phyloP scores from a whole-genome alignment of 2,888 invertebrate genomes.

The Anaspis maculata region DNA sequence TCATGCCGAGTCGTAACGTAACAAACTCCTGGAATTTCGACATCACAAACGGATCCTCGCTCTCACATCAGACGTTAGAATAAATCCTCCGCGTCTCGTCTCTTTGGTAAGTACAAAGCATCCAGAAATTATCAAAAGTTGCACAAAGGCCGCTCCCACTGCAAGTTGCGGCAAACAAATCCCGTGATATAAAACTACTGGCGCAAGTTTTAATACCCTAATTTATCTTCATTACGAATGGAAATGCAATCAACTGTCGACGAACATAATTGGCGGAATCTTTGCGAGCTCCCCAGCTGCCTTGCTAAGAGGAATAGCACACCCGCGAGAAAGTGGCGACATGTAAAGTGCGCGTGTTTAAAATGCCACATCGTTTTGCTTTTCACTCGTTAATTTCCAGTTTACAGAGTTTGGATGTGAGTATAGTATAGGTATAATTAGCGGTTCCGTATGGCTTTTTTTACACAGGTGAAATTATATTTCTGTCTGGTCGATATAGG shows the following conservation, averaged over 20 bases:
- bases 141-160: conserved; percentile 22
- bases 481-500: neutral
- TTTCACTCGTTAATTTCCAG: neutral
- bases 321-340: conserved; percentile 14
- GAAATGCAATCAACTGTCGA: conserved; percentile 32
- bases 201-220: conserved; percentile 26
- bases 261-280: conserved; percentile 26
- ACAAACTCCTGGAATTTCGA: no score
- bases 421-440: no score
- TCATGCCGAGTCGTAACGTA: no score
- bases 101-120: no score
- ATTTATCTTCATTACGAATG: conserved; percentile 34
- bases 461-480: no score
- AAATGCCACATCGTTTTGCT: neutral
- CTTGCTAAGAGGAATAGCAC: conserved; percentile 21
- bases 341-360: no score
- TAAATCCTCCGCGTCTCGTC: no score
- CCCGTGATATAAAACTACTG: conserved; percentile 22
- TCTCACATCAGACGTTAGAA: no score
- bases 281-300: conserved; percentile 16
- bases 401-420: no score
- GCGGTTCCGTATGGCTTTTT: no score
- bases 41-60: no score
- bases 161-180: conserved; percentile 25
- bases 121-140: neutral